Evolutionary conservation across 2,113 vertebrate genomes (phyloP).

Genomic region (Microcebus ravelobensis): DNA sequence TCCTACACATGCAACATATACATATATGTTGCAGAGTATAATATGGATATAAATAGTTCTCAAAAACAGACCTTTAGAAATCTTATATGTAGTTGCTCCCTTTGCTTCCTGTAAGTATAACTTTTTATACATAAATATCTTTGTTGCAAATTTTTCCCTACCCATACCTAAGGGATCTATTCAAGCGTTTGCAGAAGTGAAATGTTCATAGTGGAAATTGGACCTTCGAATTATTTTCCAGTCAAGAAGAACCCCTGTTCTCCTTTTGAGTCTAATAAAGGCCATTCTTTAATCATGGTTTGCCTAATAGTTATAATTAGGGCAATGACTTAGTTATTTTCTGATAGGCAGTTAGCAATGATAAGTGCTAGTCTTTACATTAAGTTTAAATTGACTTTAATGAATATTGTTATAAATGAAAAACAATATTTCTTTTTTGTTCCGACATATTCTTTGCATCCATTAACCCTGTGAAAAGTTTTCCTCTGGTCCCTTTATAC

Average conservation of each 20-base stretch:
- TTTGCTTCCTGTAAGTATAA: neutral
- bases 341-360: neutral
- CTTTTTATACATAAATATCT: conserved; percentile 34
- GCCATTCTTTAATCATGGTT: neutral
- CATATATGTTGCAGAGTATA: neutral
- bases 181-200: conserved; percentile 3
- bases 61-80: neutral
- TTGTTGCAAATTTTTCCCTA: neutral
- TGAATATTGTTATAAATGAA: neutral
- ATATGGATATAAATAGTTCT: neutral
- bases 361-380: conserved; percentile 1
- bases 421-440: neutral
- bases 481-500: neutral
- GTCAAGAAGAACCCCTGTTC: neutral
- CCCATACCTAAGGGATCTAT: neutral
- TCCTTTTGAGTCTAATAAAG: neutral
- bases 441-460: neutral
- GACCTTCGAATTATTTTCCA: neutral
- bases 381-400: neutral
- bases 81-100: neutral
- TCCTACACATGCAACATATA: neutral
- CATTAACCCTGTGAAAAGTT: neutral
- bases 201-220: neutral
- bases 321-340: conserved; percentile 13
- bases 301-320: neutral